Evolutionary conservation across 2,888 invertebrate species (phyloP).

Genomic region (Empis livida): DNA sequence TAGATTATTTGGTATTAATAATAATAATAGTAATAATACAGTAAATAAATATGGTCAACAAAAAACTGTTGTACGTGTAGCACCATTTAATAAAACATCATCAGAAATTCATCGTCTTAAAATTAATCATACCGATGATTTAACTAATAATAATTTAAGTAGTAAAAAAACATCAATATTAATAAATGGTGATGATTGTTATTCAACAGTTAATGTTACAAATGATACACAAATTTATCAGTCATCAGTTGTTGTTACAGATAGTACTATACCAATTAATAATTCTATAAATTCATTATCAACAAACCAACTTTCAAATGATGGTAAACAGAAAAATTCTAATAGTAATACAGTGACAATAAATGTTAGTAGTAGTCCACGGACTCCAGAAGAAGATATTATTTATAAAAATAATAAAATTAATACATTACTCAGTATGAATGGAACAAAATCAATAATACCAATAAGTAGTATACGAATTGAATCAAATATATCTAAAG

Average conservation of each 20-base stretch:
- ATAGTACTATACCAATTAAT: conserved; percentile 32
- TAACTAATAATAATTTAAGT: conserved; percentile 15
- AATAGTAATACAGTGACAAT: conserved; percentile 45
- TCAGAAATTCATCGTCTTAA: conserved; percentile 40
- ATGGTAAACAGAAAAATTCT: conserved; percentile 10
- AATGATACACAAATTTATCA: conserved; percentile 56
- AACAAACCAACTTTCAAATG: background rate
- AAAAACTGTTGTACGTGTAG: conserved; percentile 39
- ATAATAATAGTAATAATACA: background rate
- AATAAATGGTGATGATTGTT: conserved; percentile 61
- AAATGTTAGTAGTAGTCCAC: conserved; percentile 34
- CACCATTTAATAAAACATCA: conserved; percentile 30
- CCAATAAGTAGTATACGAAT: conserved; percentile 27
- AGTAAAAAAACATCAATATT: conserved; percentile 56
- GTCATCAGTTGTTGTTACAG: conserved; percentile 59
- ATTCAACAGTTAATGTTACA: conserved; percentile 59
- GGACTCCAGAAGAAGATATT: conserved; percentile 20
- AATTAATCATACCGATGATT: conserved; percentile 42
- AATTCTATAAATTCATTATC: conserved; percentile 4
- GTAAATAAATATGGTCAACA: conserved; percentile 16
- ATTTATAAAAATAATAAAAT: conserved; percentile 31
- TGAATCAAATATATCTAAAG: conserved; percentile 16
- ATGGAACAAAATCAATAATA: conserved; percentile 32
- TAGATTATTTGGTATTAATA: conserved; percentile 9
- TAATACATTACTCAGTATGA: conserved; percentile 25